Percentiles rank a stretch among this genome's conserved stretches.
These are phyloP conservation scores for Cirrhinus mrigala DNA, from an alignment of 2,797 vertebrate genomes.

Conservation along the genomic window DNA sequence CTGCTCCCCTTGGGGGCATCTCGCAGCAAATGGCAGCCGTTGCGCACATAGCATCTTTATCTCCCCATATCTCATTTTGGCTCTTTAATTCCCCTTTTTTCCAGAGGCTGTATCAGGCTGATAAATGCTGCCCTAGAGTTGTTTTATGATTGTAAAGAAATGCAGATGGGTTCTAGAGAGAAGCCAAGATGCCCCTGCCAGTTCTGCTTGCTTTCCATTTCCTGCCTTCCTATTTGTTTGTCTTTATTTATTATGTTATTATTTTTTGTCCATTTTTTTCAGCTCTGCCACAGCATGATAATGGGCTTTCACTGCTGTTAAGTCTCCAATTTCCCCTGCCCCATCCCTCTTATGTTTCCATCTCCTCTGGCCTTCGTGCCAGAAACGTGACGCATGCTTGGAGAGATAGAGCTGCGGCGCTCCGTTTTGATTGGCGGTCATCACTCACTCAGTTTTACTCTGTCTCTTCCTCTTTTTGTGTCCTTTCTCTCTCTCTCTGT, in stretches of 20 bases:
- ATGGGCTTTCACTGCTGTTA: conserved; percentile 40
- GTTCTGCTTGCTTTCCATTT: conserved; percentile 50
- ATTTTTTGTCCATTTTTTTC: conserved; percentile 20
- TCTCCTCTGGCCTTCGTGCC: conserved; percentile 19
- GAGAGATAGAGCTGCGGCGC: conserved; percentile 6
- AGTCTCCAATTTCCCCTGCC: conserved; percentile 22
- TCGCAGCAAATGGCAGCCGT: conserved; percentile 32
- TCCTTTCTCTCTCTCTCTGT: background rate
- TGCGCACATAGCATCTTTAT: conserved; percentile 53
- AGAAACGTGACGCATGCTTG: conserved; percentile 19
- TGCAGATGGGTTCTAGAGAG: conserved; percentile 39
- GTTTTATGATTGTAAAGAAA: conserved; percentile 49
- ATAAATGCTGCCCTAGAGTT: conserved; percentile 45
- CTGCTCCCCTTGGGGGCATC: conserved; percentile 35
- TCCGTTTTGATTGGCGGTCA: conserved; percentile 15
- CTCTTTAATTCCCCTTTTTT: conserved; percentile 58
- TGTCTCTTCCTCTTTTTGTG: background rate
- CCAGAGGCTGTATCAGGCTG: conserved; percentile 46
- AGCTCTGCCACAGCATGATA: conserved; percentile 36
- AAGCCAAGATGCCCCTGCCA: conserved; percentile 49
- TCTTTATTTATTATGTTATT: conserved; percentile 37
- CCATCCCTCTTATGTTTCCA: conserved; percentile 36
- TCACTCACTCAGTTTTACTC: background rate
- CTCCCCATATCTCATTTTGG: conserved; percentile 53
- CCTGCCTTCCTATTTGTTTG: conserved; percentile 25